Evolutionary conservation across 2,113 vertebrate species (phyloP), one percentile per base, ranked within the genome.

Genomic region (Chaenogobius annularis): DNA sequence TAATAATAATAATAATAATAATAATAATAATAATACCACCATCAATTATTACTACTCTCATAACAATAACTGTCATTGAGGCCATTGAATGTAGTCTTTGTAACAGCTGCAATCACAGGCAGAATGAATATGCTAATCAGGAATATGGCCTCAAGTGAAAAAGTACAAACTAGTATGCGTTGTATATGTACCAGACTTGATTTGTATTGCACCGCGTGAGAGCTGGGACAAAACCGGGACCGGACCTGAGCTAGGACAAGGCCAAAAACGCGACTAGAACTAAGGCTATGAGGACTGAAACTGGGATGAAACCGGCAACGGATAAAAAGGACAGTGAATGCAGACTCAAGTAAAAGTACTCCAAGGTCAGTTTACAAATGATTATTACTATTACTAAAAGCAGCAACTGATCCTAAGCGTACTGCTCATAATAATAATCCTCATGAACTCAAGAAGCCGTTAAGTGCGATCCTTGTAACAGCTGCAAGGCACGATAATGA

Each of bases 401-500:
- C 55, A 23, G 55, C 55, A 23, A 58, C 22, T 26, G 12, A 58
- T 58, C 20, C 22, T 23, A 23, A 22, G 23, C 5, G n/a, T 22
- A 55, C 22, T 12, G 12, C 55, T 26, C n/a, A n/a, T 20, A 23
- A 58, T 58, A 26, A 59, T 37, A 31, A 35, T 35, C 15, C 26
- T 61, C 26, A 35, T 26, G 23, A 61, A 23, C 20, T 23, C n/a
- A 56, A 61, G 26, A 61, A 23, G 56, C 26, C 12, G 22, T 59
- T 26, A 22, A 59, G 56, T 59, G 56, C 5, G 56, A 31, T 64
- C 61, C 35, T 43, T 64, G 20, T 69, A 65, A 65, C 62, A 65
- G 62, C 62, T 65, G 62, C 62, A 22, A 65, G 62, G 62, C 62
- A 65, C 40, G 31, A 43, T 65, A 65, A 65, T 65, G 62, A 65